Base-by-base conservation (phyloP, 92 coral and sea anemone genomes). In the Paragorgia papillata region DNA sequence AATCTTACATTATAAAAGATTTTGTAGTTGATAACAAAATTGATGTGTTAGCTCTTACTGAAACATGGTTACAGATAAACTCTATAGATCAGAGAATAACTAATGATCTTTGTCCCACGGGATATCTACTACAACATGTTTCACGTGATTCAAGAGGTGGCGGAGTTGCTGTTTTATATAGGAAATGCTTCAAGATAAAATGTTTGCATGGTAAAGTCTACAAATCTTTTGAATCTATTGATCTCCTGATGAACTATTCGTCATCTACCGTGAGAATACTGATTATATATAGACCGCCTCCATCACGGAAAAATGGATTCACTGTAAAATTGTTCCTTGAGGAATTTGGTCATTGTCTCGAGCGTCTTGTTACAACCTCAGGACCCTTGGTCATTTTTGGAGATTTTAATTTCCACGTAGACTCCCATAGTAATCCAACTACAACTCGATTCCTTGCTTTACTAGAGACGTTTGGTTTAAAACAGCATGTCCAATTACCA, bases 181-280 rank as follows among this genome's bases (percentile, higher is more conserved):
- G 12, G 41, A 48, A 67, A 49, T 64, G 74, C 33, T 73, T 82
- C 34, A 74, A 63, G 20, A 43, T 82, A 2, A 74, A 74, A 54
- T 69, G 10, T 33, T 54, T 8, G n/a, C 25, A 3, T 13, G 40
- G 33, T 62, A 60, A 41, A 24, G 12, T 62, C 0, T 66, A 56
- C 9, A 55, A 32, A 15, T 67, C 76, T 9, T 79, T 79, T 53
- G 83, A 66, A 67, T 3, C 54, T 22, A 32, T 76, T 0, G 77
- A 79, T 26, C 66, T 29, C 35, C 1, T 57, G 19, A 79, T 79
- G 39, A 66, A 24, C 39, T 57, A 66, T 66, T 51, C 67, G 41
- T 21, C 77, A 13, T 26, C 28, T 31, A 12, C 15, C 9, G 50
- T 70, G 25, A 1, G 82, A 44, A 22, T 62, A 18, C 48, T 78